Evolutionary conservation across 2,888 invertebrate species (phyloP).

Genomic region (Drosophila testacea): DNA sequence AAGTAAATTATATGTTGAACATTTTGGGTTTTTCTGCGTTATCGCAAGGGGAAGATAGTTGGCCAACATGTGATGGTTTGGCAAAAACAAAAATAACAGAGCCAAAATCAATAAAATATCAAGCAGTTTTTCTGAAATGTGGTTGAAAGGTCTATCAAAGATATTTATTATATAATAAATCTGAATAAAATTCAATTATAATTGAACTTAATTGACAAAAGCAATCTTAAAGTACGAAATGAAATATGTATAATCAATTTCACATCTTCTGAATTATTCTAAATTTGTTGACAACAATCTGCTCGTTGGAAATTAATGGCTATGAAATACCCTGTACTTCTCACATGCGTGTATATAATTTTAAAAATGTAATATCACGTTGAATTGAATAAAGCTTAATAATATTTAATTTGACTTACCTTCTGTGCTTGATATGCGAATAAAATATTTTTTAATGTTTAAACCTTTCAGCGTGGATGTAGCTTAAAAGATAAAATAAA

Average conservation of each 20-base stretch:
- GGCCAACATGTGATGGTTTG: slow-evolving; percentile 2
- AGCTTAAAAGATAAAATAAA: too few species aligned
- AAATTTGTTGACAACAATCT: background rate
- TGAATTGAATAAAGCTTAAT: too few species aligned
- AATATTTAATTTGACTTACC: too few species aligned
- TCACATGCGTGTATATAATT: background rate
- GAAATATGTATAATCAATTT: background rate
- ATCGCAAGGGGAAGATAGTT: slow-evolving; percentile 5
- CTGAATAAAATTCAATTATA: background rate
- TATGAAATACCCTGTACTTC: background rate
- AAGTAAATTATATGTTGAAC: slow-evolving; percentile 4
- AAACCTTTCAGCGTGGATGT: background rate
- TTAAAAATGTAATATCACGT: too few species aligned
- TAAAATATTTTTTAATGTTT: background rate
- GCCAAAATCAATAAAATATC: background rate
- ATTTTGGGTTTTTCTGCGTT: slow-evolving; percentile 17
- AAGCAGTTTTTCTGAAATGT: background rate
- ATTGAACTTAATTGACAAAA: background rate
- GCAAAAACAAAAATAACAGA: background rate
- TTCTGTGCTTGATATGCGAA: background rate
- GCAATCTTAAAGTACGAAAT: background rate
- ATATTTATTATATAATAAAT: slow-evolving; percentile 1
- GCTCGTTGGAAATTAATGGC: background rate
- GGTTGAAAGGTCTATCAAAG: background rate
- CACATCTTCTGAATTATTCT: too few species aligned